These are phyloP conservation scores for Notolepis coatsorum DNA, from an alignment of 2,797 vertebrate genomes.

Conservation along the genomic window DNA sequence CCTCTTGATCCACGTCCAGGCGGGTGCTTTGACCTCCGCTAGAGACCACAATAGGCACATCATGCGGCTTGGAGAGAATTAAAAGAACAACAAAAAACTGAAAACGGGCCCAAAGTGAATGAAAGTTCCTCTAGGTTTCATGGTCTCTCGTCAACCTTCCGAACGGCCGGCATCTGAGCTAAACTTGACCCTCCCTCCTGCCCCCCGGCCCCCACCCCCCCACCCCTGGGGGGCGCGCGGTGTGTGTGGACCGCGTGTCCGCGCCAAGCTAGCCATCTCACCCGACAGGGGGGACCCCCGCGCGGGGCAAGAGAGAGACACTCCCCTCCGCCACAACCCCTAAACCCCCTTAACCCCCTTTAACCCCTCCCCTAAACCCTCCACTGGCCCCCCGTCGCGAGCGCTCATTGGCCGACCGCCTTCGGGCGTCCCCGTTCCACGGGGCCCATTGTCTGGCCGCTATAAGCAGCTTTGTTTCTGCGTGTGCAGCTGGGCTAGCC, in stretches of 20 bases:
- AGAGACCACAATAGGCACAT: slow-evolving; percentile 41
- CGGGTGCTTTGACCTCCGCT: background rate
- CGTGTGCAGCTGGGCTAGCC: slow-evolving; percentile 82
- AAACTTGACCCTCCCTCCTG: slow-evolving; percentile 72
- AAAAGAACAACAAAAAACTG: slow-evolving; percentile 28
- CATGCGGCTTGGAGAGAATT: slow-evolving; percentile 40
- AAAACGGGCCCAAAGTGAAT: too few species aligned
- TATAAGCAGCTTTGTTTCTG: slow-evolving; percentile 84
- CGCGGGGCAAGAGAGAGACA: slow-evolving; percentile 53
- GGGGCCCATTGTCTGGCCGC: slow-evolving; percentile 77
- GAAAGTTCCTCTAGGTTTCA: slow-evolving; percentile 74
- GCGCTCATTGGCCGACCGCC: slow-evolving; percentile 80
- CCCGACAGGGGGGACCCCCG: slow-evolving; percentile 65
- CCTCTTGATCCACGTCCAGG: slow-evolving; percentile 29
- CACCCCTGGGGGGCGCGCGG: slow-evolving; percentile 60
- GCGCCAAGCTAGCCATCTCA: slow-evolving; percentile 62
- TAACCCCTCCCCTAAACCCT: slow-evolving; percentile 77
- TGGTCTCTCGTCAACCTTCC: slow-evolving; percentile 74
- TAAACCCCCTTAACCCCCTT: slow-evolving; percentile 73
- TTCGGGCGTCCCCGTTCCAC: slow-evolving; percentile 80
- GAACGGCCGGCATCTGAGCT: slow-evolving; percentile 62
- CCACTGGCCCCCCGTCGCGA: slow-evolving; percentile 75
- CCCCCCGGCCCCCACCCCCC: slow-evolving; percentile 59
- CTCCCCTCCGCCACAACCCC: slow-evolving; percentile 55
- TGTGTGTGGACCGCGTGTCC: slow-evolving; percentile 76